Percentiles rank a stretch among this genome's conserved stretches.
phyloP scores from a whole-genome alignment of 2,113 vertebrate genomes.

The Cyprinodon brontotheroides region DNA sequence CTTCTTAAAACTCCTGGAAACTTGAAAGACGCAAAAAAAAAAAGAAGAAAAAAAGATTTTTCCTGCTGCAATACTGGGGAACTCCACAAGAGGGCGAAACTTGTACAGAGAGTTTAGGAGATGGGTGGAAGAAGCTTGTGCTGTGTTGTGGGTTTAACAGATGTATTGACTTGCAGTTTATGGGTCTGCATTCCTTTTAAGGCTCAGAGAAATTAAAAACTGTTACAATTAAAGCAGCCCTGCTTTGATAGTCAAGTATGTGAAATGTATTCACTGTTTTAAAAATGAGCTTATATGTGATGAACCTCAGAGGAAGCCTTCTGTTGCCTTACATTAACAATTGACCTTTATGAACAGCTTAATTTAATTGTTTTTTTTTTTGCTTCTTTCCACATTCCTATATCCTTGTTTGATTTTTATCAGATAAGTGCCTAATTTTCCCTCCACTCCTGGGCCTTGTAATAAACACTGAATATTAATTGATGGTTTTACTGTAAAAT shows the following conservation, averaged over 20 bases:
- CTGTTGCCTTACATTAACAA: slow-evolving; percentile 49
- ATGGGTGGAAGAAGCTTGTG: neutral
- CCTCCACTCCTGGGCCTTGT: slow-evolving; percentile 27
- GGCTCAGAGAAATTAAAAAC: slow-evolving; percentile 32
- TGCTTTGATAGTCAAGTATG: slow-evolving; percentile 58
- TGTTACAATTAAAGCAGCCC: slow-evolving; percentile 67
- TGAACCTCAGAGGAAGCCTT: slow-evolving; percentile 13
- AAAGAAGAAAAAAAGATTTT: slow-evolving; percentile 9
- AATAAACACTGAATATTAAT: slow-evolving; percentile 56
- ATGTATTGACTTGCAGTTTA: slow-evolving; percentile 26
- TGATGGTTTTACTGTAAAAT: neutral
- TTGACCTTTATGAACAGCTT: slow-evolving; percentile 33
- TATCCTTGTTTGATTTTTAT: slow-evolving; percentile 28
- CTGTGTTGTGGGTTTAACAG: slow-evolving; percentile 18
- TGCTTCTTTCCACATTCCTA: slow-evolving; percentile 8
- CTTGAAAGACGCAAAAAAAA: slow-evolving; percentile 64
- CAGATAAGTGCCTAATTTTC: slow-evolving; percentile 62
- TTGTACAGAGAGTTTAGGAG: slow-evolving; percentile 13
- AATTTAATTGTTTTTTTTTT: slow-evolving; percentile 27
- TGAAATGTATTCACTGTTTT: slow-evolving; percentile 41
- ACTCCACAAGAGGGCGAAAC: slow-evolving; percentile 46
- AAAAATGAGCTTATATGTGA: slow-evolving; percentile 23
- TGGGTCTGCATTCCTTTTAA: slow-evolving; percentile 33
- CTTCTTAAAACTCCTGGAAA: slow-evolving; percentile 68
- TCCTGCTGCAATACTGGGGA: slow-evolving; percentile 58